Percentiles rank a stretch among this genome's conserved stretches.
phyloP scores from a whole-genome alignment of 2,888 invertebrate genomes.

The Conistra vaccinii region DNA sequence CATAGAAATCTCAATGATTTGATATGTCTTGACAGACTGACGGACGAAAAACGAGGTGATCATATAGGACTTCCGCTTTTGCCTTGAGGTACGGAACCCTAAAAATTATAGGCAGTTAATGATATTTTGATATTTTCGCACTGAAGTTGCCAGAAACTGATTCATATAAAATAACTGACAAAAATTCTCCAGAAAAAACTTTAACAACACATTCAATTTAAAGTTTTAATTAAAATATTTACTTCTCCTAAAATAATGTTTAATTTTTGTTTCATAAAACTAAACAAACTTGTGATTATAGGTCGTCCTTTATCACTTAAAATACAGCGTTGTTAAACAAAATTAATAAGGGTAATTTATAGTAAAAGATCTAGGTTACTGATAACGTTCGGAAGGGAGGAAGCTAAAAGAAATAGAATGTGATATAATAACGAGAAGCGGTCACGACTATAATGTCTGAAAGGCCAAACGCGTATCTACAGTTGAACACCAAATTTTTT shows the following conservation, averaged over 20 bases:
- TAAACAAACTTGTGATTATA: not conserved
- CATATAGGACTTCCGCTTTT: too few relatives aligned
- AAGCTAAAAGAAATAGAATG: conserved; percentile 26
- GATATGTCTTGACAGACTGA: too few relatives aligned
- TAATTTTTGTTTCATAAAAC: not conserved
- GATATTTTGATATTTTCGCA: not conserved
- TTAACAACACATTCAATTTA: not conserved
- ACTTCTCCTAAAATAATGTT: not conserved
- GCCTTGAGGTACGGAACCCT: too few relatives aligned
- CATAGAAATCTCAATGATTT: not conserved
- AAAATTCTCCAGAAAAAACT: not conserved
- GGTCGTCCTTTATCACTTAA: conserved; percentile 5
- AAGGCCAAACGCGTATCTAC: not conserved
- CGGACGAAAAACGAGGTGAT: too few relatives aligned
- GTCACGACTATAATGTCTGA: not conserved
- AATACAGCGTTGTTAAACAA: conserved; percentile 31
- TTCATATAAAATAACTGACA: not conserved
- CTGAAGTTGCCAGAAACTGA: too few relatives aligned
- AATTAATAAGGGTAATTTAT: conserved; percentile 55
- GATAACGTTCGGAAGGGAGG: conserved; percentile 19
- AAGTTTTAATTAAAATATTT: not conserved
- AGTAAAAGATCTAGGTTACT: conserved; percentile 45
- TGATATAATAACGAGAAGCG: conserved; percentile 7
- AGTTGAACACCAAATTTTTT: not conserved
- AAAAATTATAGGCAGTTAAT: not conserved